Evolutionary conservation across 2,113 vertebrate genomes (phyloP).

Genomic region (Scomber scombrus): DNA sequence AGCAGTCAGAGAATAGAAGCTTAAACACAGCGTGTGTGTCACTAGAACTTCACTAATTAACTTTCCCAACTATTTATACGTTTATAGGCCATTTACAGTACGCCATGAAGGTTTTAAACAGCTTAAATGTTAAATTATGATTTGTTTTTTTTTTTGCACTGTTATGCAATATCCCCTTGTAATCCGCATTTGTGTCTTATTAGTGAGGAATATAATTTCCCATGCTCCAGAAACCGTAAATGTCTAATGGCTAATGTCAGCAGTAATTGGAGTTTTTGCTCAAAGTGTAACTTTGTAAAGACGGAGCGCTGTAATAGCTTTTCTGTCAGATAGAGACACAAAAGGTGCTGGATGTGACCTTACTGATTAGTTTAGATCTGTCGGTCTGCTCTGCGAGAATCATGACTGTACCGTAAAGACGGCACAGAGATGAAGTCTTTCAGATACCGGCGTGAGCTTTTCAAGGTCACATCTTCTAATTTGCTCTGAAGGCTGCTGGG

Average conservation of each 20-base stretch:
- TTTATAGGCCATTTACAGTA: neutral
- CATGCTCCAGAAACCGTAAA: constrained; percentile 39
- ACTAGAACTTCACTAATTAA: constrained; percentile 47
- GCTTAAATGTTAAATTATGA: constrained; percentile 47
- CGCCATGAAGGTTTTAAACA: constrained; percentile 1
- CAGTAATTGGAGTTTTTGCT: constrained; percentile 48
- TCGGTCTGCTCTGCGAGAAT: neutral
- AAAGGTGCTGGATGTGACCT: constrained; percentile 28
- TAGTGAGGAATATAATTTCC: constrained; percentile 24
- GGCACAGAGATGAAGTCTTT: neutral
- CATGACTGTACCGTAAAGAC: neutral
- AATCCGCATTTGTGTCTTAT: constrained; percentile 42
- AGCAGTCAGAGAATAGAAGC: constrained; percentile 5
- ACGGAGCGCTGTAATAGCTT: constrained; percentile 12
- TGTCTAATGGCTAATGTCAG: constrained; percentile 37
- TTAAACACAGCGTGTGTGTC: constrained; percentile 24
- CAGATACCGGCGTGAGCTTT: constrained; percentile 4
- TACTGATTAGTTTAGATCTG: neutral
- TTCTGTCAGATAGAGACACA: constrained; percentile 17
- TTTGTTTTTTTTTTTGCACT: constrained; percentile 30
- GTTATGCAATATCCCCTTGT: constrained; percentile 31
- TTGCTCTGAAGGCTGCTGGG: constrained; percentile 36
- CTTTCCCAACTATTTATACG: constrained; percentile 1
- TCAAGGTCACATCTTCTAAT: constrained; percentile 42
- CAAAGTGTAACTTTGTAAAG: constrained; percentile 32